Evolutionary conservation across 2,113 vertebrate genomes (phyloP), one percentile per base, ranked within the genome.

Genomic region (Cyanistes caeruleus): DNA sequence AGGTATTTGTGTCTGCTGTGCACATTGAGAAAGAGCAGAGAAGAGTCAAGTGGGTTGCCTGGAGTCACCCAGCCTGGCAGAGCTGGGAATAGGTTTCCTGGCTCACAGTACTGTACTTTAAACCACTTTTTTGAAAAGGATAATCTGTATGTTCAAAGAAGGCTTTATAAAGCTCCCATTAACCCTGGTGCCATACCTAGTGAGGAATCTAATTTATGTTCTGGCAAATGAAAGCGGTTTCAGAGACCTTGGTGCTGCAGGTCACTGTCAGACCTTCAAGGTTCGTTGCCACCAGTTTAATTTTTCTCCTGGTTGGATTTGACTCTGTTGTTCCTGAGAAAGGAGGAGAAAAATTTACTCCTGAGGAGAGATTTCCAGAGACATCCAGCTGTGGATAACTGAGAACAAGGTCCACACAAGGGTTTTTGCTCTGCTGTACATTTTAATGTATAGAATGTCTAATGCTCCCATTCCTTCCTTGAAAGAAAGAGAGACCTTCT

Each of bases 221-320:
- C 93, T 95, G 92, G 94, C 90, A 95, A 97, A 94, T 95, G 80
- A 95, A 95, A 95, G 95, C 44, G 1, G 77, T 93, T 95, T 73
- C 20, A 0, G 83, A 89, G 96, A 94, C 96, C 92, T 93, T 48
- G 43, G 83, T 89, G 90, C 86, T 82, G 73, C 95, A 96, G 96
- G 95, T 96, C 93, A 89, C 90, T 78, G 83, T 96, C 95, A 96
- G 92, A 96, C 95, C 95, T 96, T 95, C 93, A 96, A 96, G 96
- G 95, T 96, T 95, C 33, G 1, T 89, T 96, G 94, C 93, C 80
- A 89, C 92, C 37, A 78, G 92, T 96, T 97, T 96, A 97, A 92
- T 95, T 95, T 96, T 96, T 96, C 88, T 92, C 92, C 92, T 78
- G 77, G 69, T 73, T 79, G 90, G 64, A 35, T 89, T 92, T 0